Evolutionary conservation across 2,113 vertebrate species (phyloP), one percentile per base, ranked within the genome.

Genomic region (Hippopotamus amphibius): DNA sequence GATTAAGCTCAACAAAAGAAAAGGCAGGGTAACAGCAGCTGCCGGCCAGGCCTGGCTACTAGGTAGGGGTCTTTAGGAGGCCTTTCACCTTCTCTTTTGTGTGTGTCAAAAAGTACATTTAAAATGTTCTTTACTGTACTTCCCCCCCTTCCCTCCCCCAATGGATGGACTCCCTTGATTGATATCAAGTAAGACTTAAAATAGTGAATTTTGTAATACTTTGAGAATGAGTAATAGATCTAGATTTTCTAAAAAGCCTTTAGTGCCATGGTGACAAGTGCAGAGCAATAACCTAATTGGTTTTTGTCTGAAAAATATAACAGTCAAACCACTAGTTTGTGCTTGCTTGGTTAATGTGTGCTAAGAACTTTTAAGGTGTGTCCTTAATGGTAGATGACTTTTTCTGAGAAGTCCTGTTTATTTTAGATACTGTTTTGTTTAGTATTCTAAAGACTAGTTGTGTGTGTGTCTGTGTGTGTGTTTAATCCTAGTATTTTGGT

Each of bases 1-100:
- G 98, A 99, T 99, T 99, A 99, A 98, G 98, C 98, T 95, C 98
- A 98, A 99, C 98, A 99, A 99, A 99, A 99, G 99, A 98, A 97
- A 98, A 98, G 98, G 98, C 98, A 96, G 97, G 98, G 97, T 97
- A 96, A 97, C 98, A 97, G 97, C 98, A 99, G 99, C 99, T 99
- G 99, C 99, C 96, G 96, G 96, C 98, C 98, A 98, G 98, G 97
- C 96, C 98, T 95, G 97, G 97, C 91, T 84, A 96, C 96, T 95
- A 97, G 98, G 98, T 96, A 94, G 98, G 98, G 96, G 98, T 97
- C 97, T 96, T 95, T 65, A 8, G 98, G 98, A 95, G 98, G 98
- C 97, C 93, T 98, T 98, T 97, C 97, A 98, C 98, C 98, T 99
- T 97, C 90, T 90, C 87, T 83, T 1, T 79, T 96, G 14, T 90